Evolutionary conservation across 2,797 vertebrate genomes (phyloP), one percentile per base, ranked within the genome.

Genomic region (Hybognathus amarus): DNA sequence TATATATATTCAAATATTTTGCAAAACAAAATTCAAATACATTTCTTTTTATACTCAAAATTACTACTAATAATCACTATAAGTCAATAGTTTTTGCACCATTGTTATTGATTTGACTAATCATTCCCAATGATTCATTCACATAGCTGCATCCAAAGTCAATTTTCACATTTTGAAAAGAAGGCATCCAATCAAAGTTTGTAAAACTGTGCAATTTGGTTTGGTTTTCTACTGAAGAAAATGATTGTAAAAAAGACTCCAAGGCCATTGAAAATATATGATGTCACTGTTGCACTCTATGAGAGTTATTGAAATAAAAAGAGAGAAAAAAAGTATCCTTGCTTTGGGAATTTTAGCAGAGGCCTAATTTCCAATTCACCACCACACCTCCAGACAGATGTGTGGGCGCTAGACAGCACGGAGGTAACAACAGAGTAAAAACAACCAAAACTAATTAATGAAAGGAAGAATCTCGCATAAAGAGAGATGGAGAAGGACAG

Each of bases 341-440:
- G 64, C 42, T 83, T 27, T 76, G 47, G 12, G 20, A 40, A 2
- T 15, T 68, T 33, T 24, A 71, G 38, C 42, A 45, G 38, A 76
- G 40, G 33, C 20, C 79, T 83, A 45, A 85, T 86, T 77, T 80
- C 64, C 27, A 56, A 78, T 85, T 88, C 83, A 75, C 13, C 56
- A 52, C 54, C 64, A 64, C 54, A 50, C 64, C 77, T 84, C 75
- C 73, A n/a, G 68, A 84, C 59, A 67, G 54, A 75, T 81, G 79
- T 78, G 45, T 33, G 63, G 24, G 66, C 45, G 20, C 54, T 20
- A 81, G 69, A 66, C 42, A 70, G 52, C 8, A 77, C 12, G 27
- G 27, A 77, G 68, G 61, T 40, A 36, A 59, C 17, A 27, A 42
- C 69, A 47, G 30, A 75, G 75, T 78, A 63, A 71, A 79, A 80